Base-by-base conservation (phyloP, 2,113 vertebrate genomes). In the Pandion haliaetus region DNA sequence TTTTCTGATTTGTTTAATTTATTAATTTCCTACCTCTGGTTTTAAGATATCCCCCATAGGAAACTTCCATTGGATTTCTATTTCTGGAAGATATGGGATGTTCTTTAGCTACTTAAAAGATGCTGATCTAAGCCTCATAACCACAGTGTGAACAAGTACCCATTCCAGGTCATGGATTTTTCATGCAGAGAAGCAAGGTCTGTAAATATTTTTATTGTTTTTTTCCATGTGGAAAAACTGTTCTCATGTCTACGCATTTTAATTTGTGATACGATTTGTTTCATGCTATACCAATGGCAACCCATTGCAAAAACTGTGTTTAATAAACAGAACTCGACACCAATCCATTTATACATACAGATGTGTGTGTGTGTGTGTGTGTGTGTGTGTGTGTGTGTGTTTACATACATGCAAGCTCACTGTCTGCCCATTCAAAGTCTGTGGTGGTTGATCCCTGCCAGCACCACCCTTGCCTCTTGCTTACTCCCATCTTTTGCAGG, bases 21-120 rank as follows among this genome's bases (percentile, higher is more conserved):
- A 29, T 49, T 79, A 55, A 73, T 74, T 13, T 89, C 24, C 24
- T 74, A 74, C 14, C 8, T 86, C 21, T 79, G 14, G 26, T 85
- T 87, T 82, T 50, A 87, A 59, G 18, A 26, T 52, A 55, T 57
- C 18, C 11, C 15, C 25, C 10, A 40, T 6, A 40, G 65, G 47
- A 95, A 78, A n/a, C 5, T 79, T 92, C 32, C 38, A 28, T 7
- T 89, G 32, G 47, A 95, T 91, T 95, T 72, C 49, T 94, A 1
- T 85, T 93, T 87, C 40, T 17, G 72, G 85, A 85, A 87, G 40
- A 67, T 6, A 8, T 23, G 61, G 65, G 5, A 24, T 58, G 38
- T 49, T 94, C 32, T 74, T 49, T 58, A 84, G 31, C 21, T 71
- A 42, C 59, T 62, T 94, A 74, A 91, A 86, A 58, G 18, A 47